Evolutionary conservation across 2,113 vertebrate genomes (phyloP).

Genomic region (Craseonycteris thonglongyai): DNA sequence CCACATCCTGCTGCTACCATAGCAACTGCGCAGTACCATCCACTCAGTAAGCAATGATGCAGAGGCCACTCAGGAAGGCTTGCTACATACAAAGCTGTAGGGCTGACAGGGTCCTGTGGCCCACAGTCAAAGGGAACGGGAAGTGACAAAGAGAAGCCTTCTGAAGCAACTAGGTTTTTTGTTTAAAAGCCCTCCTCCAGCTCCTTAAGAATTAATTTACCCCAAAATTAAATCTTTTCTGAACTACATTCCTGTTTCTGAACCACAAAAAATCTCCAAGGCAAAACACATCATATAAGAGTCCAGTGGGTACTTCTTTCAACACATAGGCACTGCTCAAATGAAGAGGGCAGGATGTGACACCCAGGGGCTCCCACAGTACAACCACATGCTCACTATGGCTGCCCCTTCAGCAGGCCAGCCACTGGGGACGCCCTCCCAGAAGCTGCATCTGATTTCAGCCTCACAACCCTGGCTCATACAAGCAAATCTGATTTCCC

Average conservation of each 20-base stretch:
- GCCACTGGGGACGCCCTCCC: neutral
- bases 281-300: neutral
- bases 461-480: neutral
- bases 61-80: constrained; percentile 63
- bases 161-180: neutral
- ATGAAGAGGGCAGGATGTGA: neutral
- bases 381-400: too few relatives aligned
- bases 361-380: neutral
- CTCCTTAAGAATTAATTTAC: neutral
- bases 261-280: neutral
- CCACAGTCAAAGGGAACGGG: neutral
- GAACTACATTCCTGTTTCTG: neutral
- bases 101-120: neutral
- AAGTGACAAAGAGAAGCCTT: constrained; percentile 18
- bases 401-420: neutral
- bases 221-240: neutral
- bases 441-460: neutral
- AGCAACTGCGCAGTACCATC: constrained; percentile 79
- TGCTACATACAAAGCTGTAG: neutral
- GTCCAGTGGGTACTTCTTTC: neutral
- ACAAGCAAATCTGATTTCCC: neutral
- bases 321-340: neutral
- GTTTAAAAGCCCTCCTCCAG: constrained; percentile 15
- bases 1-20: constrained; percentile 84
- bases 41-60: constrained; percentile 72